Conservation (phyloP, 2,797 vertebrate species). For the Liparis tanakae region DNA sequence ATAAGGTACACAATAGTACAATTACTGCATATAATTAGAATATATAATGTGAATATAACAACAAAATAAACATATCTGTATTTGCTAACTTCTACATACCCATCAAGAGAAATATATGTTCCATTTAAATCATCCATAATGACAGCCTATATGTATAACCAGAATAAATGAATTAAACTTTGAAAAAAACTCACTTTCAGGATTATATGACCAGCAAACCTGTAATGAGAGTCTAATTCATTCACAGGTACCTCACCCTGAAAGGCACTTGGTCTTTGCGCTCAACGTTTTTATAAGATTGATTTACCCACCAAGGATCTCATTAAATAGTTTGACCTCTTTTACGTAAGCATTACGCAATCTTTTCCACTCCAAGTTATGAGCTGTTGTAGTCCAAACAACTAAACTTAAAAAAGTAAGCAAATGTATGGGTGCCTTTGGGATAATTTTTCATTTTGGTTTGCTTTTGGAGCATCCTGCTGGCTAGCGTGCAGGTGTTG, state of each 20-base stretch:
- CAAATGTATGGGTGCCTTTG: no score
- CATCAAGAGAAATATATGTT: conserved; percentile 43
- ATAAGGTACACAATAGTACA: conserved; percentile 48
- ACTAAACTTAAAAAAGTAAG: no score
- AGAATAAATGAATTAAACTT: no score
- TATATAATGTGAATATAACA: conserved; percentile 25
- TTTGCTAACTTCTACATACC: conserved; percentile 41
- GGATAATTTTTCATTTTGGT: no score
- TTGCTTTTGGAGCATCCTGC: no score
- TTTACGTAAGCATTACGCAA: no score
- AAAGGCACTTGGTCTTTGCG: not conserved
- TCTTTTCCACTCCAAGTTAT: no score
- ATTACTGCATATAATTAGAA: conserved; percentile 51
- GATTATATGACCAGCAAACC: not conserved
- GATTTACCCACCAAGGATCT: not conserved
- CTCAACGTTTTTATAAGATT: not conserved
- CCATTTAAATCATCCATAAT: conserved; percentile 30
- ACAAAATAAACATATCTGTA: conserved; percentile 58
- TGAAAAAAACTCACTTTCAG: no score
- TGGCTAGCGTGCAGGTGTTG: no score
- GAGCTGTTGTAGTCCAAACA: no score
- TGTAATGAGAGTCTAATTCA: not conserved
- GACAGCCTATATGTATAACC: not conserved
- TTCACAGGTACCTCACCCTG: not conserved
- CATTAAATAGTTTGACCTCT: not conserved